phyloP scores from a whole-genome alignment of 2,797 vertebrate genomes.

The Micropoecilia bifurca region DNA sequence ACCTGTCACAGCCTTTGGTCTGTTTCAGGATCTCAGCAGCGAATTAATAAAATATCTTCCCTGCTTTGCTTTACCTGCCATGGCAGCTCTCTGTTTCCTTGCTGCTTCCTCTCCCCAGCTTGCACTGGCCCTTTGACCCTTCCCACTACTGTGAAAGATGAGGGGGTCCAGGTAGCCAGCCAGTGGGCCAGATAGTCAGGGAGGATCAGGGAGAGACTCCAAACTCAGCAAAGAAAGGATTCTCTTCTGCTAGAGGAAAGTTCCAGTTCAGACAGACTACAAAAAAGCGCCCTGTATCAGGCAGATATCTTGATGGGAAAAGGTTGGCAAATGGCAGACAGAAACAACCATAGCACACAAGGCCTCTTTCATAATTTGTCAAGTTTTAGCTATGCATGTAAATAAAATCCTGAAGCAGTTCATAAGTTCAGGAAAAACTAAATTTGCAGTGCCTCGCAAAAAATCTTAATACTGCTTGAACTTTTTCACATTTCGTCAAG shows the following conservation, averaged over 20 bases:
- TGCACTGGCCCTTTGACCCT: slow-evolving; percentile 81
- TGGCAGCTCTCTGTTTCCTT: slow-evolving; percentile 71
- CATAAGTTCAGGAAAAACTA: slow-evolving; percentile 4
- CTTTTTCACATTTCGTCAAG: not conserved
- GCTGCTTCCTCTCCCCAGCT: slow-evolving; percentile 72
- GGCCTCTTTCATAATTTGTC: slow-evolving; percentile 20
- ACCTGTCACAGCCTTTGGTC: slow-evolving; percentile 86
- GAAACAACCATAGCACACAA: slow-evolving; percentile 55
- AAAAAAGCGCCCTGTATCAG: slow-evolving; percentile 74
- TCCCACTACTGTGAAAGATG: slow-evolving; percentile 78
- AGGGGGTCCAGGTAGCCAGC: slow-evolving; percentile 74
- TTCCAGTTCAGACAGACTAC: slow-evolving; percentile 79
- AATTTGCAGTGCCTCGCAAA: slow-evolving; percentile 10
- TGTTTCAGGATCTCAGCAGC: slow-evolving; percentile 83
- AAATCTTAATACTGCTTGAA: not conserved
- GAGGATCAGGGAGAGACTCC: slow-evolving; percentile 71
- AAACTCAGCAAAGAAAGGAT: slow-evolving; percentile 59
- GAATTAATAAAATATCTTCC: slow-evolving; percentile 87
- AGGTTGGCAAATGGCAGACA: slow-evolving; percentile 63
- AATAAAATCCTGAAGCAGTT: slow-evolving; percentile 28
- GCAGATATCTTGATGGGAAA: slow-evolving; percentile 72
- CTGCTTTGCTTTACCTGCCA: slow-evolving; percentile 81
- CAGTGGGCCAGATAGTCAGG: slow-evolving; percentile 75
- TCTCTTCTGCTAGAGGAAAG: slow-evolving; percentile 74
- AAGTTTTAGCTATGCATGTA: slow-evolving; percentile 33